These are phyloP conservation scores for Mola mola DNA, from an alignment of 2,113 vertebrate genomes.

Conservation along the genomic window DNA sequence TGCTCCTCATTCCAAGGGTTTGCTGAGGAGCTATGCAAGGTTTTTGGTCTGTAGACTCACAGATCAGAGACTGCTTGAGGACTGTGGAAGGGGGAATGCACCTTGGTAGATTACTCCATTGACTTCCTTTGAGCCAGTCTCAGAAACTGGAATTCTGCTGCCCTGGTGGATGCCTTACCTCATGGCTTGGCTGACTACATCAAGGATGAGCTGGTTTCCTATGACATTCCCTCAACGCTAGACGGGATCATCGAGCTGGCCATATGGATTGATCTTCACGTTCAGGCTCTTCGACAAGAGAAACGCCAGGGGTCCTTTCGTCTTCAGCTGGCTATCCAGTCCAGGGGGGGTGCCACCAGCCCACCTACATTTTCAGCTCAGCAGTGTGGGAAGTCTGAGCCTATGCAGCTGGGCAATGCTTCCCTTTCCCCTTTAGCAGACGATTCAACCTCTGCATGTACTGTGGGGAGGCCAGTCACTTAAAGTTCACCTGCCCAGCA, in stretches of 20 bases:
- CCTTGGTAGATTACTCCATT: background rate
- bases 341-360: no score
- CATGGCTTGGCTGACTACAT: background rate
- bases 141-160: background rate
- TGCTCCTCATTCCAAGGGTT: background rate
- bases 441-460: background rate
- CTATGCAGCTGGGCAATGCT: no score
- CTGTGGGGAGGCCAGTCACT: background rate
- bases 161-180: background rate
- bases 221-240: fast-evolving
- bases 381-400: no score
- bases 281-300: background rate
- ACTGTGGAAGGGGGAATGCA: background rate
- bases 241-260: background rate
- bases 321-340: background rate
- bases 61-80: background rate
- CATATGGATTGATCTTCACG: background rate
- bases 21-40: background rate
- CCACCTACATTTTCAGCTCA: no score
- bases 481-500: background rate
- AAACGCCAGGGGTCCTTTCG: background rate
- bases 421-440: no score
- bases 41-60: background rate
- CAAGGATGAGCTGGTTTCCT: background rate
- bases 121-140: background rate